Percentiles rank a stretch among this genome's conserved stretches.
phyloP scores from a whole-genome alignment of 2,113 vertebrate genomes.

The Athene noctua region DNA sequence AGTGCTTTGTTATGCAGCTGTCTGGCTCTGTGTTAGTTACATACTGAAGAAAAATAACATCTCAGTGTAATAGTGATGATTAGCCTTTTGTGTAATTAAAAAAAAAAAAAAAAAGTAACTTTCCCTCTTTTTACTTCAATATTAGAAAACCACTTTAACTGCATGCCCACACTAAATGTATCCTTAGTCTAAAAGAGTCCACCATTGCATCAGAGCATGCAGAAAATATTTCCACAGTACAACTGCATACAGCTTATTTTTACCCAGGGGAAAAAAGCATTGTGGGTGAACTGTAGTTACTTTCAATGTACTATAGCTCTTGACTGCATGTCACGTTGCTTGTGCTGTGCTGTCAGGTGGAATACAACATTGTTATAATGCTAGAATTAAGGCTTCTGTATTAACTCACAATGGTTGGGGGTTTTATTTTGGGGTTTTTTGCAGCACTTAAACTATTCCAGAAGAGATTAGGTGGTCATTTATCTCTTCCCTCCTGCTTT shows the following conservation, averaged over 20 bases:
- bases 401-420: background rate
- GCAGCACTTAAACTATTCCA: background rate
- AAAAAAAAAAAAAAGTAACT: background rate
- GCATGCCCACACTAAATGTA: background rate
- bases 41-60: background rate
- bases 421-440: background rate
- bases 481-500: background rate
- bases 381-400: background rate
- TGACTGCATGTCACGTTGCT: background rate
- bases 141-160: background rate
- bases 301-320: background rate
- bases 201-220: background rate
- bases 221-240: background rate
- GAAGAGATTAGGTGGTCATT: background rate
- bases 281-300: background rate
- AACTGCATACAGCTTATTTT: background rate
- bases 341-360: conserved; percentile 1
- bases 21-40: background rate
- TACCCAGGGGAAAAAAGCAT: background rate
- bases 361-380: background rate
- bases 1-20: background rate
- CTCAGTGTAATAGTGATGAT: background rate
- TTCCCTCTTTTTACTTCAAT: background rate
- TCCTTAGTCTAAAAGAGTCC: background rate
- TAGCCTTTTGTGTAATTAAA: background rate